phyloP scores from a whole-genome alignment of 2,888 invertebrate species.

The Andrena bucephala region DNA sequence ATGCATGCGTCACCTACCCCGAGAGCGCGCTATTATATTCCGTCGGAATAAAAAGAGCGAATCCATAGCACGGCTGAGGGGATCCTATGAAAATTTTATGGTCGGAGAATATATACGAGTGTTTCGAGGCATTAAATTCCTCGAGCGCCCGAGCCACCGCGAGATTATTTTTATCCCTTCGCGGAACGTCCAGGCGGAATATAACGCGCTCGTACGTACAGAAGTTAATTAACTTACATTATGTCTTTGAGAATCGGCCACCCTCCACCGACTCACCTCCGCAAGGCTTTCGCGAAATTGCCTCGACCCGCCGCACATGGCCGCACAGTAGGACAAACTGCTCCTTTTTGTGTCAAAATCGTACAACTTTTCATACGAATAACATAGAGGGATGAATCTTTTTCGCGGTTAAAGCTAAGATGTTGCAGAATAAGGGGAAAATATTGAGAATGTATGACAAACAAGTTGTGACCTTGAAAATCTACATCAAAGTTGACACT shows the following conservation, averaged over 20 bases:
- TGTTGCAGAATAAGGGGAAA: no score
- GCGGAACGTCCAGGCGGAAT: not conserved
- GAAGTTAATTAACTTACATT: constrained; percentile 46
- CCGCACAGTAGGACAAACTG: no score
- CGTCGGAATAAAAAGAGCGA: constrained; percentile 10
- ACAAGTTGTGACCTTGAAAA: no score
- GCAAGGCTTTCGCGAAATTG: constrained; percentile 8
- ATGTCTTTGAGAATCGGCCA: constrained; percentile 34
- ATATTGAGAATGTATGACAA: no score
- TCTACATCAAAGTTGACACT: no score
- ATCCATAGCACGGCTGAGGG: not conserved
- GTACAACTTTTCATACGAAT: no score
- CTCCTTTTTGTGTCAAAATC: no score
- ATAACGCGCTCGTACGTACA: not conserved
- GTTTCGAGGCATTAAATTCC: constrained; percentile 39
- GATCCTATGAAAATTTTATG: constrained; percentile 44
- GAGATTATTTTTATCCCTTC: constrained; percentile 38
- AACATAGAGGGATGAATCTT: no score
- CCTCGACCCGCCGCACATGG: not conserved
- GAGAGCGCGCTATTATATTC: constrained; percentile 23
- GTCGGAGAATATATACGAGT: constrained; percentile 23
- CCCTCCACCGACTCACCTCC: no score
- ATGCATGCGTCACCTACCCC: constrained; percentile 51
- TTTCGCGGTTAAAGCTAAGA: no score
- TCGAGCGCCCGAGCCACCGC: not conserved